Base-by-base conservation (phyloP, 2,888 invertebrate genomes). In the Aphidoletes aphidimyza region DNA sequence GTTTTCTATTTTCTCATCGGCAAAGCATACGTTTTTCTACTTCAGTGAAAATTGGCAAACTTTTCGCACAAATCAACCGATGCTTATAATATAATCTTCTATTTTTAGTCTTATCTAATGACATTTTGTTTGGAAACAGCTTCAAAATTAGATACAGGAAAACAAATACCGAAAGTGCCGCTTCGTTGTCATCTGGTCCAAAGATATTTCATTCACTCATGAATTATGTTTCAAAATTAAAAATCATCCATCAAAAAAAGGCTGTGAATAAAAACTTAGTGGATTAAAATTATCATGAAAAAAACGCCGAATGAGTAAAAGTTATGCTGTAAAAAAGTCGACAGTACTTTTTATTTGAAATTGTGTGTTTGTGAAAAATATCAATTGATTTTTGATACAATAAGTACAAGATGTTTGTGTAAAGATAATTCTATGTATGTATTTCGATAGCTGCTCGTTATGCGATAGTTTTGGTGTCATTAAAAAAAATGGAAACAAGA, bases 391-490 rank as follows among this genome's bases (percentile, higher is more conserved):
- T 30, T 69, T 69, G 30, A 69, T 69, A 69, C 30, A 69, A 69
- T 69, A 69, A 69, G 69, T 69, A 69, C 69, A 69, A 42, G 14
- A 42, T 69, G 69, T 30, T 69, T 5, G 34, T 69, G 69, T 69
- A 69, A 30, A 30, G 69, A 69, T 9, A 69, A 54, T 54, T 54
- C 69, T 30, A 69, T 30, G 11, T 69, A 30, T 69, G 34, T 69
- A 14, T 69, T 30, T 30, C 34, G 69, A 22, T 54, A 54, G 22
- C 0, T 69, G 8, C 1, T 69, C 30, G 26, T 5, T 54, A 26
- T 26, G 54, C 26, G 11, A 54, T 54, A 54, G 11, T 69, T 69
- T 69, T 69, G 30, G 30, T 69, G 30, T 69, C 69, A 30, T 19
- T 2, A 5, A 19, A 47, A 22, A 54, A 54, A 22, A 54, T 8